Base-by-base conservation (phyloP, 1,140 invertebrate species). In the Arion vulgaris region DNA sequence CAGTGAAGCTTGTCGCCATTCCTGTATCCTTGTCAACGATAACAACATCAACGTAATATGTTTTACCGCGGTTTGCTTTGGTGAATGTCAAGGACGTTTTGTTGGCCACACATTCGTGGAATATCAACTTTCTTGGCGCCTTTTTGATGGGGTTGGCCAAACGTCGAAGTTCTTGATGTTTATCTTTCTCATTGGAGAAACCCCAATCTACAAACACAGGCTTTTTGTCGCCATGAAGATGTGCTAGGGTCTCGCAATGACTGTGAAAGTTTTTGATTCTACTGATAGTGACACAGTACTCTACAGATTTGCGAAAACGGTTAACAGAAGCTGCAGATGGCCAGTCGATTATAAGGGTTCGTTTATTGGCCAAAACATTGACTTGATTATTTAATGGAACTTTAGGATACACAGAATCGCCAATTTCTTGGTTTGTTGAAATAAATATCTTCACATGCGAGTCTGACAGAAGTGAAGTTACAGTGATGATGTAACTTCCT, bases 31-130 rank as follows among this genome's bases (percentile, higher is more conserved):
- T 77, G 77, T 91, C 89, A 1, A 91, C 68, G 0, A 88, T 88
- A 85, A 90, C 92, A 13, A 92, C 91, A 83, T 92, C 91, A 9
- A 92, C 84, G 75, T 82, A 90, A 76, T 93, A 93, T 13, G 83
- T 88, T 32, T 83, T 86, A n/a, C 87, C 89, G 2, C 85, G 82
- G 17, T 85, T 81, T 0, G 88, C 86, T 51, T 86, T 84, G 34
- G 57, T 84, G 74, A 89, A 91, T 11, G 87, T 90, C 76, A 87
- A 90, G 82, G 85, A 84, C 13, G 87, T 91, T 76, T 89, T 87
- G 15, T 79, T 83, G 36, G 88, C 89, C n/a, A 92, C 88, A 77
- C 90, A 91, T 26, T 85, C 81, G 41, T 87, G 83, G 83, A 86
- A 83, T n/a, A 90, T 80, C 32, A 86, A 62, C 26, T 77, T 82